phyloP scores from a whole-genome alignment of 2,888 invertebrate species.

The Hypolimnas misippus region DNA sequence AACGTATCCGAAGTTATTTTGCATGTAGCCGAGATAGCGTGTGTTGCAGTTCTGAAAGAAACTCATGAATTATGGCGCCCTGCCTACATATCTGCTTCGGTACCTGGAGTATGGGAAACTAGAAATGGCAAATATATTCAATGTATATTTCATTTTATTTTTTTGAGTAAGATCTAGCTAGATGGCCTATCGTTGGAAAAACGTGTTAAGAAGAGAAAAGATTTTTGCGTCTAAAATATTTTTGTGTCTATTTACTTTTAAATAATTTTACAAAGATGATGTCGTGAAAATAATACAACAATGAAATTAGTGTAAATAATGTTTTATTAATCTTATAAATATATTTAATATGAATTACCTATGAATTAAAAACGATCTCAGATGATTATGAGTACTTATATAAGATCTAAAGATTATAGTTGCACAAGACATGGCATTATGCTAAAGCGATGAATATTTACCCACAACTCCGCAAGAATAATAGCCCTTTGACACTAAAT shows the following conservation, averaged over 20 bases:
- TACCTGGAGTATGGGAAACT: slow-evolving; percentile 18
- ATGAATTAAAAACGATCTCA: too few species aligned
- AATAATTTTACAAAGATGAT: too few species aligned
- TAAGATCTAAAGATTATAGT: too few species aligned
- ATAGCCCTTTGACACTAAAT: slow-evolving; percentile 64
- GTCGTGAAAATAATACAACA: too few species aligned
- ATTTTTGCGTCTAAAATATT: too few species aligned
- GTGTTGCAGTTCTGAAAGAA: slow-evolving; percentile 71
- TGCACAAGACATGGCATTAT: not conserved
- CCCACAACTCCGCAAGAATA: slow-evolving; percentile 41
- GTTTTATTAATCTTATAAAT: too few species aligned
- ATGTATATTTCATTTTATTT: not conserved
- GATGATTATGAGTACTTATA: not conserved
- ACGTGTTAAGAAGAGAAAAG: too few species aligned
- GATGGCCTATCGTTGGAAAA: too few species aligned
- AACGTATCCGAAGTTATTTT: slow-evolving; percentile 76
- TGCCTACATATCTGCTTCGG: slow-evolving; percentile 39
- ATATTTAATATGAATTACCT: too few species aligned
- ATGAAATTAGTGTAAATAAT: too few species aligned
- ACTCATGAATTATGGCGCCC: slow-evolving; percentile 68
- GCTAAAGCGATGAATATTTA: slow-evolving; percentile 40
- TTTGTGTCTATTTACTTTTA: too few species aligned
- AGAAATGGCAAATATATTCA: slow-evolving; percentile 14
- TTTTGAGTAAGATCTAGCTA: too few species aligned
- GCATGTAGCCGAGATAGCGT: slow-evolving; percentile 73